Evolutionary conservation across 2,797 vertebrate genomes (phyloP).

Genomic region (Botia almorhae): DNA sequence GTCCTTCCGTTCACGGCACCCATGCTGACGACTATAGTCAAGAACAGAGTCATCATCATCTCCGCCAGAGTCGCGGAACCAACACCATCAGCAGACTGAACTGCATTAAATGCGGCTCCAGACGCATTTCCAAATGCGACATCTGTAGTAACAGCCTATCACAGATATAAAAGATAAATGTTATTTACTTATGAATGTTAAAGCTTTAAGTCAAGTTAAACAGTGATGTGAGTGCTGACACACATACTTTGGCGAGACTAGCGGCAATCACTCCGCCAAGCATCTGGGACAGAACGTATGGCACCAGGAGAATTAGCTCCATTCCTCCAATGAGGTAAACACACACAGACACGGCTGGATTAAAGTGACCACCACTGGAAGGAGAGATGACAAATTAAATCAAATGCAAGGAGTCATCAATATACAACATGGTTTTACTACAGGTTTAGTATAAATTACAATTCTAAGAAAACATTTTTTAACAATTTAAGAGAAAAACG

Average conservation of each 20-base stretch:
- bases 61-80: slow-evolving; percentile 67
- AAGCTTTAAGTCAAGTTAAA: too few relatives aligned
- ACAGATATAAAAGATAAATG: too few relatives aligned
- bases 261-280: slow-evolving; percentile 83
- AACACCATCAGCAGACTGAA: slow-evolving; percentile 21
- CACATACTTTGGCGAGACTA: slow-evolving; percentile 81
- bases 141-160: slow-evolving; percentile 65
- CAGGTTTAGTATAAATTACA: not conserved
- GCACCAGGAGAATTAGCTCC: slow-evolving; percentile 76
- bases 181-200: too few relatives aligned
- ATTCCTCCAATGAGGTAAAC: slow-evolving; percentile 82
- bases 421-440: too few relatives aligned
- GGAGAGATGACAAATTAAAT: not conserved
- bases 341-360: slow-evolving; percentile 82
- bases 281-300: slow-evolving; percentile 83
- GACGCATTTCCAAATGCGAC: slow-evolving; percentile 41
- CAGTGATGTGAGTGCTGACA: too few relatives aligned
- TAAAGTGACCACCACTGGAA: slow-evolving; percentile 86
- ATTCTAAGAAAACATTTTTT: too few relatives aligned
- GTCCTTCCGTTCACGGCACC: slow-evolving; percentile 78
- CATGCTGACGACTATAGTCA: slow-evolving; percentile 81
- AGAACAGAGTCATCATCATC: slow-evolving; percentile 78
- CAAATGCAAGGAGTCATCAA: too few relatives aligned
- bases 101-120: slow-evolving; percentile 67
- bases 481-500: too few relatives aligned